Evolutionary conservation across 2,797 vertebrate species (phyloP).

Genomic region (Epinephelus malabaricus): DNA sequence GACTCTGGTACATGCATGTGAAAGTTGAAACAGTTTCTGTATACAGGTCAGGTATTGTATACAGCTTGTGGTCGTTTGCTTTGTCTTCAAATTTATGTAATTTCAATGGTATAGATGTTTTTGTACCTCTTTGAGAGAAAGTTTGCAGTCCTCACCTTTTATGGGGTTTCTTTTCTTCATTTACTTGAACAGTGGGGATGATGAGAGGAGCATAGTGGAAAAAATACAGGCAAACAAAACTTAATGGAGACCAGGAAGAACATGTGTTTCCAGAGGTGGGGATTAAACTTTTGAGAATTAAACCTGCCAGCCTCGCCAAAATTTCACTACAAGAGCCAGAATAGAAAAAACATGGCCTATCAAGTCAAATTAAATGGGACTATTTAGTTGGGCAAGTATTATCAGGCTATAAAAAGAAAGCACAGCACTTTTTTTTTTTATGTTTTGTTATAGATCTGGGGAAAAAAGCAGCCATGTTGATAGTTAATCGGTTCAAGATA

Average conservation of each 20-base stretch:
- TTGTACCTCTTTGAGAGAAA: slow-evolving; percentile 4
- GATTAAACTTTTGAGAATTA: slow-evolving; percentile 54
- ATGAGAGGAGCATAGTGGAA: slow-evolving; percentile 53
- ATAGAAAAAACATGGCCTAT: slow-evolving; percentile 5
- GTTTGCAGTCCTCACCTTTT: slow-evolving; percentile 23
- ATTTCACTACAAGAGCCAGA: slow-evolving; percentile 14
- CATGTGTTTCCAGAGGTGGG: slow-evolving; percentile 63
- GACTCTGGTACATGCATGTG: slow-evolving; percentile 17
- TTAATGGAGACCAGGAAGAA: slow-evolving; percentile 67
- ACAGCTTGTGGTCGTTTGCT: slow-evolving; percentile 29
- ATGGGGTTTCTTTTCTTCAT: slow-evolving; percentile 33
- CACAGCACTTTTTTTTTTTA: not conserved
- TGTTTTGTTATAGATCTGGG: slow-evolving; percentile 8
- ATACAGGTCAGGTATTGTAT: slow-evolving; percentile 26
- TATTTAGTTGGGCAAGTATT: not conserved
- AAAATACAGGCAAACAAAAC: slow-evolving; percentile 66
- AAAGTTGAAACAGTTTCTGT: slow-evolving; percentile 19
- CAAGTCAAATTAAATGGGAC: slow-evolving; percentile 8
- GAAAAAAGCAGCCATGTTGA: not conserved
- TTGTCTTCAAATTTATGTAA: slow-evolving; percentile 27
- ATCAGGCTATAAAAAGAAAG: slow-evolving; percentile 19
- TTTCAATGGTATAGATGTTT: slow-evolving; percentile 1
- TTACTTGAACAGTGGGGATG: slow-evolving; percentile 37
- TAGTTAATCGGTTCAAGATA: slow-evolving; percentile 59
- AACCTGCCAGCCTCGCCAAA: slow-evolving; percentile 28